Evolutionary conservation across 2,888 invertebrate genomes (phyloP), one percentile per base, ranked within the genome.

Genomic region (Pollenia amentaria): DNA sequence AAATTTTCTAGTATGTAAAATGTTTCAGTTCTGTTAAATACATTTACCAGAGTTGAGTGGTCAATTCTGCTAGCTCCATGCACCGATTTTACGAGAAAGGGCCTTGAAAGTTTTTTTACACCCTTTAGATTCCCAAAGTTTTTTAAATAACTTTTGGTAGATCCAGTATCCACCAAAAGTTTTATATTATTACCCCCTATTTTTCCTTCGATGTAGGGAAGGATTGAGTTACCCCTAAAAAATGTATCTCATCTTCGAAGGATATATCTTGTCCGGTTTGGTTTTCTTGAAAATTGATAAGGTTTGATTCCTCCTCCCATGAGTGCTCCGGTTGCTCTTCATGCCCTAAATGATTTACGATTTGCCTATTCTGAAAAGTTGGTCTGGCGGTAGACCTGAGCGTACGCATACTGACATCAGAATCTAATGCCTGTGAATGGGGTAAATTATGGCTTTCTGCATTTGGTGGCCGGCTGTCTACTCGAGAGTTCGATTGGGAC

Each of bases 61-160:
- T 75, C 55, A 16, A 82, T 75, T 38, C 12, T 64, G 57, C 67
- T 70, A 18, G 29, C 46, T 18, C 86, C 78, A 11, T 83, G 73
- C 75, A 86, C 21, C 18, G 79, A 83, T 83, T 85, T 82, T 42
- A 85, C 69, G 10, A 76, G 40, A 42, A 85, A 76, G 0, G 48
- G 18, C 3, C 65, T 69, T 0, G 42, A 2, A 16, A 70, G 70
- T 60, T 65, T 67, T 38, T 62, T 72, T 16, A 85, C 42, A 18
- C 79, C 84, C 48, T 80, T 76, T 0, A 88, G 55, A 16, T 55
- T 48, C n/a, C 51, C 21, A 10, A 81, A 8, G 18, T 83, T 48
- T 57, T n/a, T 85, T 1, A 86, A 70, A 73, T 88, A 88, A 64
- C 77, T 88, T 88, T n/a, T n/a, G n/a, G n/a, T n/a, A n/a, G n/a